Conservation (phyloP, 2,113 vertebrate species). For the Canis aureus region DNA sequence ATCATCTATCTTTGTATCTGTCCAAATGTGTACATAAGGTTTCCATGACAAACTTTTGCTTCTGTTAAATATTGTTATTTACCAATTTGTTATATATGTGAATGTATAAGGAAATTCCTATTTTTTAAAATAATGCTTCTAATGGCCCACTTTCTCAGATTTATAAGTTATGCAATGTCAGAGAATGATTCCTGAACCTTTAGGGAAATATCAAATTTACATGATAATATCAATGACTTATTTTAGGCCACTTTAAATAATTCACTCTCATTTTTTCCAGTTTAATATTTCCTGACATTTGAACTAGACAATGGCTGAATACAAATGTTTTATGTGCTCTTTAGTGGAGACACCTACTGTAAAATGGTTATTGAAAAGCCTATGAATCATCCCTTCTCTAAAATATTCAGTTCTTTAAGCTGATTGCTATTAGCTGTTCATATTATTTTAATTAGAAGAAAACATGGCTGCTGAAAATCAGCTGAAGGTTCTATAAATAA, state of each 20-base stretch:
- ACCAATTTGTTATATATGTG: background rate
- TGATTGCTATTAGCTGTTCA: slow-evolving; percentile 84
- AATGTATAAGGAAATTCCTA: background rate
- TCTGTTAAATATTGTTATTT: slow-evolving; percentile 23
- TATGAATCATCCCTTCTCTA: slow-evolving; percentile 75
- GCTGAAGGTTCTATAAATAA: slow-evolving; percentile 80
- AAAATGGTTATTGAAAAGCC: slow-evolving; percentile 73
- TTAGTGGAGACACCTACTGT: slow-evolving; percentile 67
- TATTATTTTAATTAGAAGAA: slow-evolving; percentile 84
- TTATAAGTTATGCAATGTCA: slow-evolving; percentile 39
- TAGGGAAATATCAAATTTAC: slow-evolving; percentile 75
- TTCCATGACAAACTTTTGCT: slow-evolving; percentile 36
- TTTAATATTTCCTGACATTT: slow-evolving; percentile 79
- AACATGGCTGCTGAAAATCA: slow-evolving; percentile 81
- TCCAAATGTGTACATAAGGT: background rate
- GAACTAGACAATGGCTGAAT: slow-evolving; percentile 80
- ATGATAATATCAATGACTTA: slow-evolving; percentile 69
- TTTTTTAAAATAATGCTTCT: slow-evolving; percentile 41
- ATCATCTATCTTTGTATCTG: background rate
- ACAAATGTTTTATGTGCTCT: slow-evolving; percentile 72
- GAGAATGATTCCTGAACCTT: slow-evolving; percentile 66
- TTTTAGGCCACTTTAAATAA: slow-evolving; percentile 79
- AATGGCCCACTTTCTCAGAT: background rate
- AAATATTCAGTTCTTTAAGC: slow-evolving; percentile 82
- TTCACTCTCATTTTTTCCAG: slow-evolving; percentile 66